phyloP scores from a whole-genome alignment of 2,797 vertebrate species.

The Chelonia mydas region DNA sequence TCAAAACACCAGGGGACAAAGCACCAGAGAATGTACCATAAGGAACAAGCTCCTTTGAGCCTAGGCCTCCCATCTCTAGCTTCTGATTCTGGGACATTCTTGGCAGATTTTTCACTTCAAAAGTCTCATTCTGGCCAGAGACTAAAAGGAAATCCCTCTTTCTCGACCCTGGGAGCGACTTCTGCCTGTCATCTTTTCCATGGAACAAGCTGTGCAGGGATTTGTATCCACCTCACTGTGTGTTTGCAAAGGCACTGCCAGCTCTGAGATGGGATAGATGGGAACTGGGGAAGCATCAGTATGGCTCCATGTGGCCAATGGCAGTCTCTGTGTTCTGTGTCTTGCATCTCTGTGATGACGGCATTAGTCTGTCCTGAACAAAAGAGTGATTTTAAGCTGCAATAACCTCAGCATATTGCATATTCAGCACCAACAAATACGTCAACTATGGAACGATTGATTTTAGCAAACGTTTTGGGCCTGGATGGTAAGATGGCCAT shows the following conservation, averaged over 20 bases:
- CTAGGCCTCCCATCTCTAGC: not conserved
- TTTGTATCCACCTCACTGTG: fast-evolving
- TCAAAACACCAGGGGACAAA: not conserved
- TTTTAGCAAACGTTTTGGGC: not conserved
- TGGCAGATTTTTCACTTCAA: not conserved
- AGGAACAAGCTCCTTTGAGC: not conserved
- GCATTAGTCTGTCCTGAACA: not conserved
- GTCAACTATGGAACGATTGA: not conserved
- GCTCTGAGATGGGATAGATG: not conserved
- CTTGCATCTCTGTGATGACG: not conserved
- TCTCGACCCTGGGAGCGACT: not conserved
- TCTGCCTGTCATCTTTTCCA: not conserved
- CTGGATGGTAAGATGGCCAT: not conserved
- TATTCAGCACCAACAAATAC: not conserved
- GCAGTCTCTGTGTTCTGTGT: not conserved
- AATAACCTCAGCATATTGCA: not conserved
- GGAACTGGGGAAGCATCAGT: not conserved
- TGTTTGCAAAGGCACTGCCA: not conserved
- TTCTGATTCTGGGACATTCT: not conserved
- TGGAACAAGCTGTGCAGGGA: not conserved
- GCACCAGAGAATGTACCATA: not conserved
- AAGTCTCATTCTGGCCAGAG: not conserved
- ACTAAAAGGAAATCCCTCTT: not conserved
- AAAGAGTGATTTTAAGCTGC: not conserved
- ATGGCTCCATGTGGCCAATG: fast-evolving